Base-by-base conservation (phyloP, 2,113 vertebrate genomes). In the Lagenorhynchus albirostris region DNA sequence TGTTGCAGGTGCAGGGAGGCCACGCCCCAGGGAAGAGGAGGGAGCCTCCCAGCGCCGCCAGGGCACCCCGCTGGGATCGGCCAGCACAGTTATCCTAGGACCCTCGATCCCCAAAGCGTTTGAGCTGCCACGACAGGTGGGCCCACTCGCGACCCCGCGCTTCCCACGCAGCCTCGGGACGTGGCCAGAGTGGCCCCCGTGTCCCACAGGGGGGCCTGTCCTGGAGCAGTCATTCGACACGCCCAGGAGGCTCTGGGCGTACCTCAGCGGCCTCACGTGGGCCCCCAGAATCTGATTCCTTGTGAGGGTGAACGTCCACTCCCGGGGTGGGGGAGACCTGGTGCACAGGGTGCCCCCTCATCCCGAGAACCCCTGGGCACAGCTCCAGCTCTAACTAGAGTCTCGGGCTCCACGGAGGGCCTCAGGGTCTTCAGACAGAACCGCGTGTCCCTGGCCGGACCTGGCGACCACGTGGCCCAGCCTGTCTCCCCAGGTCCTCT, bases 101-200 rank as follows among this genome's bases (percentile, higher is more conserved):
- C 77, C 90, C 68, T 70, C 38, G 70, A 80, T 85, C 93, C 11
- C 29, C 55, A 86, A 47, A 89, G 94, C 87, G 2, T 95, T 97
- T 97, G 96, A 98, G 92, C 76, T 89, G 38, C 88, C 65, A 82
- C 33, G 79, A 79, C 97, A 0, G 1, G 91, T 77, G 85, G 70
- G 94, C 53, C 91, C 91, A 0, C 20, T 8, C 1, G 13, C 1
- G 1, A 63, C 87, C 83, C 91, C 36, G 63, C 58, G 88, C 94
- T 96, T 97, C 92, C 81, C 87, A 20, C 58, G 87, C 80, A 10
- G 15, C 41, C 50, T 17, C 0, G 0, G 21, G 58, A 7, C 50
- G 6, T 14, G 13, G 7, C 80, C 71, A 50, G 41, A 20, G 14
- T 1, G 10, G 26, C 44, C 25, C 26, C 86, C 18, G 13, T 8